Conservation (phyloP, 2,113 vertebrate genomes). For the Scomber scombrus region DNA sequence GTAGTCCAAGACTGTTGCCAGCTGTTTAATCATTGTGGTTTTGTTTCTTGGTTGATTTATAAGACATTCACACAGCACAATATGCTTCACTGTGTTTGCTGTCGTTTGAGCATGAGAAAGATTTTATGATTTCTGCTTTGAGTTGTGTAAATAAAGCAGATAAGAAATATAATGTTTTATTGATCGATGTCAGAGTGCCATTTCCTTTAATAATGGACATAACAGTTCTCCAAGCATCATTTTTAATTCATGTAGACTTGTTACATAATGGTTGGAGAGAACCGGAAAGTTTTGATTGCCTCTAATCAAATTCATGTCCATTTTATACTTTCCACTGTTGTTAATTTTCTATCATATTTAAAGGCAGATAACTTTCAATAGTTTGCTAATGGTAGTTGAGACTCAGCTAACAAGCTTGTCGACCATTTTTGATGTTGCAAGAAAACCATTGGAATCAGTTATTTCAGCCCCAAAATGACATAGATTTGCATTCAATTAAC, state of each 20-base stretch:
- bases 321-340: neutral
- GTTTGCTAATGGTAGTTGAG: neutral
- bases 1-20: neutral
- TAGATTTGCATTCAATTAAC: too few relatives aligned
- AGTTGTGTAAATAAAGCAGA: neutral
- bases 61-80: neutral
- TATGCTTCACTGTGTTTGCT: neutral
- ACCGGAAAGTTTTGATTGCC: neutral
- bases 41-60: neutral
- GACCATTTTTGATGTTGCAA: neutral
- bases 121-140: neutral
- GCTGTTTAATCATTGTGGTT: neutral
- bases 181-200: neutral
- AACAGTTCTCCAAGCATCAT: neutral
- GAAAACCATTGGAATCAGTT: too few relatives aligned
- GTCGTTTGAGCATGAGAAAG: neutral
- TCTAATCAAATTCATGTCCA: neutral
- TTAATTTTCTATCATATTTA: too few relatives aligned
- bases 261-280: neutral
- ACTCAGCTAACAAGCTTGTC: slow-evolving; percentile 10
- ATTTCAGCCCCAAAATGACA: neutral
- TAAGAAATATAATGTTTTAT: neutral
- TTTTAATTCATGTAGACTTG: neutral
- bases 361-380: neutral
- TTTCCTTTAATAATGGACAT: neutral